Conservation (phyloP, 1,140 invertebrate genomes). For the Ditylenchus dipsaci region DNA sequence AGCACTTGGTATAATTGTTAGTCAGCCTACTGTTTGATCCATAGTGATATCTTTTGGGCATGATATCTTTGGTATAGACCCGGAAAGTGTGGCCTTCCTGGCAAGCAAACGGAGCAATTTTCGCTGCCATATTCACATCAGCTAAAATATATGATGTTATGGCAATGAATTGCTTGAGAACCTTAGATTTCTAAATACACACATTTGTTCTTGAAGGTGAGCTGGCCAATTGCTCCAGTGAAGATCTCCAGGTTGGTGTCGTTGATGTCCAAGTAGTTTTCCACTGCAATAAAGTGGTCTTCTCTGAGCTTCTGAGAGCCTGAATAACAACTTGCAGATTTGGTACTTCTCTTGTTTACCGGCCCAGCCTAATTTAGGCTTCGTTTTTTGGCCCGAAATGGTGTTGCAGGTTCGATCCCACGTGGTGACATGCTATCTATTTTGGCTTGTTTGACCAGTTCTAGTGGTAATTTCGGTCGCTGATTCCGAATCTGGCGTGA, state of each 20-base stretch:
- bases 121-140: conserved; percentile 22
- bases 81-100: conserved; percentile 35
- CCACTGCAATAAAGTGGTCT: conserved; percentile 21
- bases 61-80: conserved; percentile 30
- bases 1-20: not conserved
- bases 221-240: conserved; percentile 17
- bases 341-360: no score
- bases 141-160: conserved; percentile 1
- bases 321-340: no score
- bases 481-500: no score
- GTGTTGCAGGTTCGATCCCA: no score
- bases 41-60: conserved; percentile 49
- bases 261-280: conserved; percentile 26
- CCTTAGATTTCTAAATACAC: not conserved
- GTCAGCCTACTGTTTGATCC: conserved; percentile 1
- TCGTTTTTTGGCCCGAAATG: not conserved
- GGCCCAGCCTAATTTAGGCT: not conserved
- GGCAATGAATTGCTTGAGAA: not conserved
- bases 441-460: no score
- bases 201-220: conserved; percentile 30
- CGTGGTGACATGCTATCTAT: no score
- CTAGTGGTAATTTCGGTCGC: no score
- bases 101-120: conserved; percentile 29
- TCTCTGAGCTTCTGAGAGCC: conserved; percentile 24
- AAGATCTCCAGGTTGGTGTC: conserved; percentile 29